Base-by-base conservation (phyloP, 2,888 invertebrate species). In the Scaeva pyrastri region DNA sequence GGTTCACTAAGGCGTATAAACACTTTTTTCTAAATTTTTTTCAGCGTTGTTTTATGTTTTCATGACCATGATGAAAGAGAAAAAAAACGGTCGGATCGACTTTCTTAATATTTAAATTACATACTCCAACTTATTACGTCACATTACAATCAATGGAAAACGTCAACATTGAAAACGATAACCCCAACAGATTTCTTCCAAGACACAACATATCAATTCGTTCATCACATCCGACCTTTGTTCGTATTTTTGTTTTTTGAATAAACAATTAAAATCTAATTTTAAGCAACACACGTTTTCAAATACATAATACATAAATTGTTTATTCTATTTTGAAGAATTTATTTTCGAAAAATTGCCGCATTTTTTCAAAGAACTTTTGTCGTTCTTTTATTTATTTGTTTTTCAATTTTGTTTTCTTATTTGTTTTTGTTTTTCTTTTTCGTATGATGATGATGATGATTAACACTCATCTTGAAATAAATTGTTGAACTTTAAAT, bases 381-480 rank as follows among this genome's bases (percentile, higher is more conserved):
- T 52, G 52, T 14, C 52, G 23, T 21, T 52, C 7, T 52, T 52
- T 52, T 52, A 14, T 23, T 8, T 52, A n/a, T 23, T 26, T 23
- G 5, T 50, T 3, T 21, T 21, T 23, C 23, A 0, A 14, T 21
- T 1, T 21, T 21, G 6, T n/a, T n/a, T n/a, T n/a, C n/a, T n/a
- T n/a, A n/a, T n/a, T n/a, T n/a, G 2, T 26, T 26, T 43, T 43
- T 43, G 12, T 14, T 43, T 14, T 43, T 48, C 19, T 31, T 31
- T n/a, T 31, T 31, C 31, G 8, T 31, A 31, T 31, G 31, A n/a
- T 31, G 31, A 31, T 31, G 6, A 31, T 36, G 31, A 36, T 56
- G 56, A 56, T 56, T 36, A 56, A 56, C 56, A 56, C 56, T 19
- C 31, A 36, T 56, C 31, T 36, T 19, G 16, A 50, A 50, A 1